Percentiles rank a stretch among this genome's conserved stretches.
These are phyloP conservation scores for Amblyteles armatorius DNA, from an alignment of 2,888 invertebrate species.

Conservation along the genomic window DNA sequence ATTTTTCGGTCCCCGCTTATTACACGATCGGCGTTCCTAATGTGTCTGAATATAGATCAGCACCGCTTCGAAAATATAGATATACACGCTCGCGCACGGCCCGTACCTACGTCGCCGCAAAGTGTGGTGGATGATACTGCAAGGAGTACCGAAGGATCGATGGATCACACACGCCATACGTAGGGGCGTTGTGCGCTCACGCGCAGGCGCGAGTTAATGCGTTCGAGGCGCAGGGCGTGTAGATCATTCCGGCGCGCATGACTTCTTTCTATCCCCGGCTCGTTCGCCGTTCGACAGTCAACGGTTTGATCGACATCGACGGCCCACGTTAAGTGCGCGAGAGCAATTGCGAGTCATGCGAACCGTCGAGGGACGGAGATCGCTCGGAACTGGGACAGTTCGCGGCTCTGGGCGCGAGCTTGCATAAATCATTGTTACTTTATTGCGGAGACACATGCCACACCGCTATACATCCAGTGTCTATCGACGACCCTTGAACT, in stretches of 20 bases:
- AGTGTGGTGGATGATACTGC: constrained; percentile 6
- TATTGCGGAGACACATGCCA: constrained; percentile 3
- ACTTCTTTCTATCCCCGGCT: constrained; percentile 17
- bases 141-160: constrained; percentile 2
- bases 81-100: neutral
- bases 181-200: constrained; percentile 44
- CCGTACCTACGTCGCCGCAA: neutral
- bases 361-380: constrained; percentile 13
- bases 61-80: constrained; percentile 57
- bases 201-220: constrained; percentile 46
- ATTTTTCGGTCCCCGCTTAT: constrained; percentile 82
- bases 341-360: constrained; percentile 57
- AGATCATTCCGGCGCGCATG: constrained; percentile 32
- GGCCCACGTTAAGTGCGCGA: constrained; percentile 53
- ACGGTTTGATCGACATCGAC: constrained; percentile 60
- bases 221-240: constrained; percentile 51
- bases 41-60: constrained; percentile 82
- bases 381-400: constrained; percentile 53
- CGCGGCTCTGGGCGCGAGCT: constrained; percentile 24
- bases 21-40: constrained; percentile 82
- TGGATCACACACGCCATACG: neutral
- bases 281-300: constrained; percentile 38
- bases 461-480: constrained; percentile 4
- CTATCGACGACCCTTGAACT: constrained; percentile 46
- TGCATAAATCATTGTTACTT: constrained; percentile 61